Conservation (phyloP, 2,113 vertebrate species). For the Oxygymnocypris stewartii region DNA sequence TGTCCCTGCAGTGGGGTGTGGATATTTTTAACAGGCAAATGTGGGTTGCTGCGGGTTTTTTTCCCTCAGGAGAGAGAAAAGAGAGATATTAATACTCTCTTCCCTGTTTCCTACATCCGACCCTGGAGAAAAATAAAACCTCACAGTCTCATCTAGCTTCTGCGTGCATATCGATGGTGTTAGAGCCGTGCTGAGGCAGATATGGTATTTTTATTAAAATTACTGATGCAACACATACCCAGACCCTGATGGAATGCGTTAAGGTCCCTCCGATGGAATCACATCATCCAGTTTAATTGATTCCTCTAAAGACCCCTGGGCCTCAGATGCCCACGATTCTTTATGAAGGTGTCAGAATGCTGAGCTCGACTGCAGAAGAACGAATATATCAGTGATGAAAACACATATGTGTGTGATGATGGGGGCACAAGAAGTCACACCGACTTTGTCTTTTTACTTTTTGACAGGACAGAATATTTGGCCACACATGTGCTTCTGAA, state of each 20-base stretch:
- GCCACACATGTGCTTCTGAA: not conserved
- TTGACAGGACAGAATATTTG: not conserved
- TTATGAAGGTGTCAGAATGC: conserved; percentile 30
- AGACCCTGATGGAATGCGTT: conserved; percentile 21
- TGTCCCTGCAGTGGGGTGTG: conserved; percentile 53
- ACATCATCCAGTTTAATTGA: conserved; percentile 44
- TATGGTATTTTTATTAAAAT: conserved; percentile 9
- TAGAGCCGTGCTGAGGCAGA: not conserved
- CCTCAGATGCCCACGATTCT: conserved; percentile 25
- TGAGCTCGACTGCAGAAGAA: not conserved
- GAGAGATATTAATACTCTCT: conserved; percentile 54
- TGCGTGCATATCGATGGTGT: not conserved
- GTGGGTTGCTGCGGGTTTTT: conserved; percentile 57
- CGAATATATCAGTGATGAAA: conserved; percentile 21
- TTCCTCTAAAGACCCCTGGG: conserved; percentile 39
- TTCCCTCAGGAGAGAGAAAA: conserved; percentile 20
- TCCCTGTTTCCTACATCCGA: conserved; percentile 34
- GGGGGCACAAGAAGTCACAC: not conserved
- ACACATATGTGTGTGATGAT: not conserved
- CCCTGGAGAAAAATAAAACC: conserved; percentile 41
- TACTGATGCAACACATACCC: conserved; percentile 27
- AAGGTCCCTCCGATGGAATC: conserved; percentile 22
- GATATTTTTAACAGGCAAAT: conserved; percentile 62
- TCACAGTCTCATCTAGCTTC: conserved; percentile 5
- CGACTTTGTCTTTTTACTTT: not conserved